phyloP scores from a whole-genome alignment of 2,113 vertebrate species.

The Thomomys bottae region DNA sequence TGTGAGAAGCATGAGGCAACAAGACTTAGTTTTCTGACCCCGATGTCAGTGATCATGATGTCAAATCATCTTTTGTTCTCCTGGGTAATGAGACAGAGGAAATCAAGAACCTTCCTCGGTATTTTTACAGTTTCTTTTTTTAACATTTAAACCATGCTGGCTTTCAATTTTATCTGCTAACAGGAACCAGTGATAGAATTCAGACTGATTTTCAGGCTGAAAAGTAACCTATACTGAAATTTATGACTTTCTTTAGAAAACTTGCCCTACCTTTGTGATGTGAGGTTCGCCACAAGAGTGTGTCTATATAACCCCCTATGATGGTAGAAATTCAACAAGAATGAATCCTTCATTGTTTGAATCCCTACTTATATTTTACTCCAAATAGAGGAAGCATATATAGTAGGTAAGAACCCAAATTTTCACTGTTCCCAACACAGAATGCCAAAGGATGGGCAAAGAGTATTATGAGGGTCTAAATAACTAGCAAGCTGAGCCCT shows the following conservation, averaged over 20 bases:
- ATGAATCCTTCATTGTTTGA: slow-evolving; percentile 48
- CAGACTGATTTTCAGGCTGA: slow-evolving; percentile 35
- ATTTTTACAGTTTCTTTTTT: slow-evolving; percentile 53
- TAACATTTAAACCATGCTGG: slow-evolving; percentile 18
- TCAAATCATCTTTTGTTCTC: slow-evolving; percentile 58
- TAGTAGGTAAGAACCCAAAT: background rate
- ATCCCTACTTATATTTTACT: background rate
- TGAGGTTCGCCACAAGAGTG: background rate
- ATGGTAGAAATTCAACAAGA: background rate
- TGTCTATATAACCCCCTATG: background rate
- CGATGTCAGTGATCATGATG: slow-evolving; percentile 20
- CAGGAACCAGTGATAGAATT: slow-evolving; percentile 25
- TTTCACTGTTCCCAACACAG: slow-evolving; percentile 14
- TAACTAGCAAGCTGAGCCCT: background rate
- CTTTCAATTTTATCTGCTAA: slow-evolving; percentile 53
- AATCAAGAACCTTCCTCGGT: slow-evolving; percentile 21
- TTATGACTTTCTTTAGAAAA: slow-evolving; percentile 33
- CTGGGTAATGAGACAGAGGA: slow-evolving; percentile 29
- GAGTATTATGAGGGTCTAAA: background rate
- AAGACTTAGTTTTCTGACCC: slow-evolving; percentile 38
- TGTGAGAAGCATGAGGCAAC: slow-evolving; percentile 44
- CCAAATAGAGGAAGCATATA: background rate
- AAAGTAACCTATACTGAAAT: slow-evolving; percentile 52
- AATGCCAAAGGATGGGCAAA: slow-evolving; percentile 6
- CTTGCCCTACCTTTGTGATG: background rate